These are phyloP conservation scores for Amazona finschi DNA, from an alignment of 2,797 vertebrate genomes.

Conservation along the genomic window DNA sequence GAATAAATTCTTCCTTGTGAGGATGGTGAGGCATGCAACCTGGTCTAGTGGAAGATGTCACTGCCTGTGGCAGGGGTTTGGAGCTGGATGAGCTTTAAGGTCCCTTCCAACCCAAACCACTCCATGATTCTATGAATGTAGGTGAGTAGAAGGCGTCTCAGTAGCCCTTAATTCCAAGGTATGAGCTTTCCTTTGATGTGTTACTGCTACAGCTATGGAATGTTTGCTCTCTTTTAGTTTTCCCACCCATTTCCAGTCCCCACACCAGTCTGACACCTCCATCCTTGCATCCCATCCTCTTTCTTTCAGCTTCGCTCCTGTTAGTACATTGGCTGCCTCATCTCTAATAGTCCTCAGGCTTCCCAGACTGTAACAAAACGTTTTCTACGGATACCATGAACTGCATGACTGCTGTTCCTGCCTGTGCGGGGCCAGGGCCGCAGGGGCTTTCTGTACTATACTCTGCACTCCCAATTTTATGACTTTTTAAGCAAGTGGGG, in stretches of 20 bases:
- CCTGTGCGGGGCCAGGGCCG: neutral
- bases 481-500: conserved; percentile 50
- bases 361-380: neutral
- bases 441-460: conserved; percentile 48
- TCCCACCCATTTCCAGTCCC: neutral
- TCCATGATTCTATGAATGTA: neutral
- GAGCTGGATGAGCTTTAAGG: neutral
- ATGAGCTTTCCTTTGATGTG: neutral
- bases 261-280: neutral
- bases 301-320: conserved; percentile 12
- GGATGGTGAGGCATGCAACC: neutral
- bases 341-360: neutral
- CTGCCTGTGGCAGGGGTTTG: neutral
- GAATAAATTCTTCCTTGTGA: neutral
- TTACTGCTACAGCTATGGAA: neutral
- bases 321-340: conserved; percentile 1
- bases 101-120: neutral
- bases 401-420: conserved; percentile 42
- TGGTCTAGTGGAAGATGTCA: neutral
- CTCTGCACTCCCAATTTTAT: conserved; percentile 20
- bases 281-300: neutral
- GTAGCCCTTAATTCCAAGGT: neutral
- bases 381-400: conserved; percentile 12
- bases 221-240: neutral
- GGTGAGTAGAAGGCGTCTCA: neutral